phyloP scores from a whole-genome alignment of 2,113 vertebrate species.

The Embiotoca jacksoni region DNA sequence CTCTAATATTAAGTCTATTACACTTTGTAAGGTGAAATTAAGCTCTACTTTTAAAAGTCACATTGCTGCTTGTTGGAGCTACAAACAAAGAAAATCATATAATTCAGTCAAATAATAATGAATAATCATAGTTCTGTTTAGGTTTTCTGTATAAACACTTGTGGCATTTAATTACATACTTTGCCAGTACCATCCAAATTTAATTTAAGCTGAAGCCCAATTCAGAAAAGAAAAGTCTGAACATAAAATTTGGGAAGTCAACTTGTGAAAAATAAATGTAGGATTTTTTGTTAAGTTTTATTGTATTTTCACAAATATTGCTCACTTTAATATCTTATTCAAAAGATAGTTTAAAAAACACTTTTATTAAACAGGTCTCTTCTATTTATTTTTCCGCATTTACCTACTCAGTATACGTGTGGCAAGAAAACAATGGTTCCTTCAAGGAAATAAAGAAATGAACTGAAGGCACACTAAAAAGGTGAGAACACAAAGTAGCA shows the following conservation, averaged over 20 bases:
- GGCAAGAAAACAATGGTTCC: neutral
- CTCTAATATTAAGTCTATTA: slow-evolving; percentile 15
- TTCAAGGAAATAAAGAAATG: too few species aligned
- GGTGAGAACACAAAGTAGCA: too few species aligned
- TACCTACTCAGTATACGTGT: neutral
- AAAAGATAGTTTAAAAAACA: neutral
- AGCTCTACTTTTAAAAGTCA: slow-evolving; percentile 4
- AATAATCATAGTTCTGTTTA: neutral
- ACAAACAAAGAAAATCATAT: slow-evolving; percentile 29
- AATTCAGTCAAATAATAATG: slow-evolving; percentile 4
- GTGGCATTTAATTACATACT: neutral
- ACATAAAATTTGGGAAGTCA: neutral
- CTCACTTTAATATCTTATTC: too few species aligned
- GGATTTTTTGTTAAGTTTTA: too few species aligned
- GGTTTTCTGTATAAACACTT: slow-evolving; percentile 20
- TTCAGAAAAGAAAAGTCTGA: neutral
- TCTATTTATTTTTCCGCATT: neutral
- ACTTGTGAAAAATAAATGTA: too few species aligned
- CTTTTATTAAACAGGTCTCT: neutral
- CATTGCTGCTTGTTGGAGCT: slow-evolving; percentile 22
- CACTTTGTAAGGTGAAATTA: slow-evolving; percentile 27
- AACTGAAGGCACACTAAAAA: too few species aligned
- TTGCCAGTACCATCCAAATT: neutral
- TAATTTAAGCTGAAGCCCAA: neutral
- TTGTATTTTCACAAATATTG: too few species aligned